These are phyloP conservation scores for Oxyura jamaicensis DNA, from an alignment of 2,113 vertebrate genomes.

Conservation along the genomic window DNA sequence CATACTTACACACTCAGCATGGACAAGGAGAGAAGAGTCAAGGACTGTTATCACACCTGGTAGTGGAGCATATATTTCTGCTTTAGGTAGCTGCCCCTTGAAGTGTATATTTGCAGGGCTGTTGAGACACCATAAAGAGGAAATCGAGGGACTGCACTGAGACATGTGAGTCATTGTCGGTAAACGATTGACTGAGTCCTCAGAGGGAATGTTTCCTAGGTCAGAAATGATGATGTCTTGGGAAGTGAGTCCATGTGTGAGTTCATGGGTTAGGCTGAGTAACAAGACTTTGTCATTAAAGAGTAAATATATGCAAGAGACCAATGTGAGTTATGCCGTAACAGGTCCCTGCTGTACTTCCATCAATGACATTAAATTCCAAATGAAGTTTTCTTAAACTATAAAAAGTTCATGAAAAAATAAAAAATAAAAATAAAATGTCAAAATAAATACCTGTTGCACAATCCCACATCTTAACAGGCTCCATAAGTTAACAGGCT, in stretches of 20 bases:
- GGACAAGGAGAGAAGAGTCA: rapidly evolving
- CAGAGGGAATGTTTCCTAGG: background rate
- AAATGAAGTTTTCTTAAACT: background rate
- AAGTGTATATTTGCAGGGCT: background rate
- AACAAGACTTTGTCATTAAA: rapidly evolving
- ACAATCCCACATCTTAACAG: background rate
- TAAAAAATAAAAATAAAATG: no score
- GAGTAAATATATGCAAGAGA: background rate
- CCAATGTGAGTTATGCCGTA: background rate
- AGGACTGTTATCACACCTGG: background rate
- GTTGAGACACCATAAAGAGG: background rate
- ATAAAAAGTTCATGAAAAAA: background rate
- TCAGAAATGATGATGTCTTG: background rate
- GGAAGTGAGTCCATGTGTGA: background rate
- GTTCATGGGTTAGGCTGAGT: background rate
- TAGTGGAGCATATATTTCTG: background rate
- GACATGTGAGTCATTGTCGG: background rate
- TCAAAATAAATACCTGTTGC: background rate
- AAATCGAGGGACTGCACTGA: background rate
- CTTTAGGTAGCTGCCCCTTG: background rate
- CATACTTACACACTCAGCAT: rapidly evolving
- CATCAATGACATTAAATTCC: background rate
- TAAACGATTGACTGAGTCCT: background rate
- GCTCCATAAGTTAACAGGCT: background rate
- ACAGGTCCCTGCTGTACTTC: background rate